Evolutionary conservation across 2,113 vertebrate genomes (phyloP).

Genomic region (Malaclemys terrapin): DNA sequence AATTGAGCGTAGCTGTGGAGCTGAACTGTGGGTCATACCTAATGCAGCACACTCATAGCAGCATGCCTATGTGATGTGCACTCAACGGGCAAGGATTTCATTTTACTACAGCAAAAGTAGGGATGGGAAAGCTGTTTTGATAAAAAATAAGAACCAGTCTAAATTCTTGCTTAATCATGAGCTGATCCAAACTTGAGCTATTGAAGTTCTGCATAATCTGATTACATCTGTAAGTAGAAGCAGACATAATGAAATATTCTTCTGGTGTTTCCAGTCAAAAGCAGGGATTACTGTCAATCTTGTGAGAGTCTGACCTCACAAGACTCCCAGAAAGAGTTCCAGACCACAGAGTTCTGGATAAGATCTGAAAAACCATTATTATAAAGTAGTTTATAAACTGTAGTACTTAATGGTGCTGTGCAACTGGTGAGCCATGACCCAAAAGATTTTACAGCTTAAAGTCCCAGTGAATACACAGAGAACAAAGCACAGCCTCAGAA

Average conservation of each 20-base stretch:
- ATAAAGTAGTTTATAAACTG: neutral
- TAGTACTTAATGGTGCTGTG: constrained; percentile 12
- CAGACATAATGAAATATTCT: neutral
- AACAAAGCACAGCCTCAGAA: neutral
- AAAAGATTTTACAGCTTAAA: neutral
- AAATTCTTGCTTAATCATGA: neutral
- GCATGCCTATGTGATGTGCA: neutral
- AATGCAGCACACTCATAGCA: neutral
- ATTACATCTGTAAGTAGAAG: neutral
- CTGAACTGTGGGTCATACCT: neutral
- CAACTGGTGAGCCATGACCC: constrained; percentile 14
- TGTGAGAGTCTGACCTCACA: neutral
- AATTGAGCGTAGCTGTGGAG: neutral
- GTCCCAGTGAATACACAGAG: neutral
- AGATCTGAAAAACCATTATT: neutral
- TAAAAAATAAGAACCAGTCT: constrained; percentile 9
- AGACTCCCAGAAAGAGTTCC: neutral
- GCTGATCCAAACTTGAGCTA: constrained; percentile 10
- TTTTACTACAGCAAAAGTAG: neutral
- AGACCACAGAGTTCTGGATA: neutral
- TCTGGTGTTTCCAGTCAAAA: constrained; percentile 17
- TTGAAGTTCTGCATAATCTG: neutral
- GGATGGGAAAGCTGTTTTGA: neutral
- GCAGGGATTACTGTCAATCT: neutral
- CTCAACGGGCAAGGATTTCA: neutral